Evolutionary conservation across 2,797 vertebrate genomes (phyloP).

Genomic region (Rhinichthys osculus): DNA sequence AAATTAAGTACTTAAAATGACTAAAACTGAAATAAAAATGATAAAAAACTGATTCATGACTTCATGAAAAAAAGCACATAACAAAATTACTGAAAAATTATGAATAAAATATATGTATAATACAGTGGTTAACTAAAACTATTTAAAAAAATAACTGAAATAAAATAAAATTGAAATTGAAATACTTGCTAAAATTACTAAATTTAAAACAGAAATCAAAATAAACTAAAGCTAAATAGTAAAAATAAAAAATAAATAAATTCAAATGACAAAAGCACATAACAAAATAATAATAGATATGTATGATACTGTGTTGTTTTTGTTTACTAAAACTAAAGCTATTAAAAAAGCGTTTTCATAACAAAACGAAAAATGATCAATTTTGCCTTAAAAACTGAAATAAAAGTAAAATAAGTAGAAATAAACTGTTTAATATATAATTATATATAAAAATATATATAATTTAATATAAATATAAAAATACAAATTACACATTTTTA

Average conservation of each 20-base stretch:
- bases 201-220: neutral
- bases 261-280: neutral
- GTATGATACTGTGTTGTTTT: neutral
- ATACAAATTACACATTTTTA: neutral
- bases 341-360: neutral
- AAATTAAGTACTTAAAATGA: no score
- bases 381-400: neutral
- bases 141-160: neutral
- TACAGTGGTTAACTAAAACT: neutral
- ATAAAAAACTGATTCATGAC: neutral
- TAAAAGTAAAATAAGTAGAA: neutral
- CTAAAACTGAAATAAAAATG: no score
- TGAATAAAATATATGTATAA: neutral
- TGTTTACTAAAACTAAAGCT: neutral
- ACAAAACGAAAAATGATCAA: rapidly evolving
- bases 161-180: neutral
- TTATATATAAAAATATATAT: no score
- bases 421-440: neutral
- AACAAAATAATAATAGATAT: neutral
- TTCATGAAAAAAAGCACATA: no score
- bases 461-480: no score
- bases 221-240: neutral
- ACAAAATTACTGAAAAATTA: no score
- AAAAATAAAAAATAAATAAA: neutral
- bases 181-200: neutral